Base-by-base conservation (phyloP, 2,113 vertebrate species). In the Peromyscus californicus region DNA sequence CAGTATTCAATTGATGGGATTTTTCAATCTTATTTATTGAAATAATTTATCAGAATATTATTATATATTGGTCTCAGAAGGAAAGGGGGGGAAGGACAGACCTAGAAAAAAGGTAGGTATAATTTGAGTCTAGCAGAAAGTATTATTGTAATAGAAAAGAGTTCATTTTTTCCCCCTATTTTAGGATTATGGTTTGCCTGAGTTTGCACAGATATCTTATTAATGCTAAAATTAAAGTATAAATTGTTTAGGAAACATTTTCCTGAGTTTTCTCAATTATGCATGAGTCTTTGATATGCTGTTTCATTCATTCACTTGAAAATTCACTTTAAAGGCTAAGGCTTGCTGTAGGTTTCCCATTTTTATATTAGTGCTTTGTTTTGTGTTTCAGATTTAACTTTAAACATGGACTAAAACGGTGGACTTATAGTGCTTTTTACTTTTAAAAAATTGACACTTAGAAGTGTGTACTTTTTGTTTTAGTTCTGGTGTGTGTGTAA, bases 401-500 rank as follows among this genome's bases (percentile, higher is more conserved):
- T 90, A 93, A 94, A 82, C 59, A 45, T 97, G 88, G 93, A 63
- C 89, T 98, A 96, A 94, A 96, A 91, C 24, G 91, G 95, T 97
- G 96, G 98, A 82, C 86, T 97, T 97, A 95, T n/a, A 92, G 97
- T 97, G 96, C 97, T 98, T 98, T 89, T 5, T 97, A 79, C 76
- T 76, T 96, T 93, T 36, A 51, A 91, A 87, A 90, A 45, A 54
- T 98, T 94, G 94, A 98, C 95, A n/a, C 96, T 96, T 98, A 93
- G 88, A 96, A 88, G 48, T 96, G 48, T 96, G 97, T 93, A 96
- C 95, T 98, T 90, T 95, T 97, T 92, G 67, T 1, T 97, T 96
- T 97, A 98, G 98, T 96, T 97, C 96, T 98, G 85, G 90, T 92
- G n/a, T 89, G 95, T 98, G 93, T 42, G 9, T 61, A 42, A 98